Evolutionary conservation across 2,888 invertebrate species (phyloP).

Genomic region (Apotomis betuletana): DNA sequence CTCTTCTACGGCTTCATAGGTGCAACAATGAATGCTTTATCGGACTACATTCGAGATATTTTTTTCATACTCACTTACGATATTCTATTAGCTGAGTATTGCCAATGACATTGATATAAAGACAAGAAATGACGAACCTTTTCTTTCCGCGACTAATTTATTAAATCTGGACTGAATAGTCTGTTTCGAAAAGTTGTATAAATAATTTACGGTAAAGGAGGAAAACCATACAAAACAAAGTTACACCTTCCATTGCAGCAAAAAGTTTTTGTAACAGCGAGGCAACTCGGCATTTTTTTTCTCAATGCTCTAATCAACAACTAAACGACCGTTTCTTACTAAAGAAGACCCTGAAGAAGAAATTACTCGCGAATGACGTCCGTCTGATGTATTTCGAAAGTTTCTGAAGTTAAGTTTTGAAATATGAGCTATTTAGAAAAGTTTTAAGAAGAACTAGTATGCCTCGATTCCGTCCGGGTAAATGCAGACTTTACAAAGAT

Average conservation of each 20-base stretch:
- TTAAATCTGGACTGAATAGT: not conserved
- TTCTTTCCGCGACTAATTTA: no score
- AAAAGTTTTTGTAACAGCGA: conserved; percentile 3
- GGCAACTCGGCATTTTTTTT: conserved; percentile 9
- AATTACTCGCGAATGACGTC: conserved; percentile 6
- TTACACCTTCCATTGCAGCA: not conserved
- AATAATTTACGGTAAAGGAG: not conserved
- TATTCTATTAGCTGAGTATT: no score
- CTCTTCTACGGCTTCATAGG: conserved; percentile 59
- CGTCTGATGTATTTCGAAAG: conserved; percentile 10
- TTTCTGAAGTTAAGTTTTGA: conserved; percentile 9
- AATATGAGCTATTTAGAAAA: conserved; percentile 11
- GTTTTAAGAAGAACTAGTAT: not conserved
- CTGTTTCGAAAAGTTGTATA: not conserved
- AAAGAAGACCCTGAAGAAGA: conserved; percentile 34
- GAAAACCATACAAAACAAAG: conserved; percentile 5
- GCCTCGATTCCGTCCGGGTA: not conserved
- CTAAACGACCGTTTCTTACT: conserved; percentile 32
- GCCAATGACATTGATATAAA: no score
- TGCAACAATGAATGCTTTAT: conserved; percentile 47
- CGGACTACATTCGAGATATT: not conserved
- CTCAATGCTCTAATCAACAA: conserved; percentile 32
- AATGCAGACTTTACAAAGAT: not conserved
- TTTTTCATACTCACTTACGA: not conserved
- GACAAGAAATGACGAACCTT: no score